Conservation (phyloP, 1,140 invertebrate genomes). For the Hetaerina americana region DNA sequence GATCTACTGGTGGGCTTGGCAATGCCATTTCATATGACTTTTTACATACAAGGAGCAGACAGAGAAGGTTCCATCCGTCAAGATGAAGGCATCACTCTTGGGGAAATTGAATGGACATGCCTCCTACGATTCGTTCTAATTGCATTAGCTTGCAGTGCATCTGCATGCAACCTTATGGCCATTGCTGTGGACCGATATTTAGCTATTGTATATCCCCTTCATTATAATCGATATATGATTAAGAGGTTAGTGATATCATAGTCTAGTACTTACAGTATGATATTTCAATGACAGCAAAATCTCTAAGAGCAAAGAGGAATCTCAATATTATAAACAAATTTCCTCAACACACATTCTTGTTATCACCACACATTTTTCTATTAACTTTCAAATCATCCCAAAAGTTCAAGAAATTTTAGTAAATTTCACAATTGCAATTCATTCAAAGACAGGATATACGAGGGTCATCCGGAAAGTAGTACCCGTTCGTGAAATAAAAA, state of each 20-base stretch:
- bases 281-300: too few relatives aligned
- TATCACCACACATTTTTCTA: too few relatives aligned
- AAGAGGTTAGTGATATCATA: constrained; percentile 20
- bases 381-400: too few relatives aligned
- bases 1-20: constrained; percentile 43
- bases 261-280: too few relatives aligned
- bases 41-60: constrained; percentile 45
- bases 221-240: constrained; percentile 39
- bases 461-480: too few relatives aligned
- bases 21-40: constrained; percentile 56
- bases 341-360: too few relatives aligned
- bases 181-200: constrained; percentile 73
- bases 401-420: too few relatives aligned
- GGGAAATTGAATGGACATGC: neutral
- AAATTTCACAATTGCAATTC: too few relatives aligned
- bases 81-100: neutral
- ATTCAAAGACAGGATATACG: too few relatives aligned
- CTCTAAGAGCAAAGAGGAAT: too few relatives aligned
- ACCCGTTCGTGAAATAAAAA: too few relatives aligned
- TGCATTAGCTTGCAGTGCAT: constrained; percentile 54
- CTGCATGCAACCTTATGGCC: constrained; percentile 66
- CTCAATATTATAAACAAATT: too few relatives aligned
- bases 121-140: constrained; percentile 54
- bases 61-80: constrained; percentile 36
- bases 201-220: constrained; percentile 67